A percentile compares a stretch with the other conserved stretches of the same genome.
Conservation (phyloP, 2,888 invertebrate species). For the Prenolepis imparis region DNA sequence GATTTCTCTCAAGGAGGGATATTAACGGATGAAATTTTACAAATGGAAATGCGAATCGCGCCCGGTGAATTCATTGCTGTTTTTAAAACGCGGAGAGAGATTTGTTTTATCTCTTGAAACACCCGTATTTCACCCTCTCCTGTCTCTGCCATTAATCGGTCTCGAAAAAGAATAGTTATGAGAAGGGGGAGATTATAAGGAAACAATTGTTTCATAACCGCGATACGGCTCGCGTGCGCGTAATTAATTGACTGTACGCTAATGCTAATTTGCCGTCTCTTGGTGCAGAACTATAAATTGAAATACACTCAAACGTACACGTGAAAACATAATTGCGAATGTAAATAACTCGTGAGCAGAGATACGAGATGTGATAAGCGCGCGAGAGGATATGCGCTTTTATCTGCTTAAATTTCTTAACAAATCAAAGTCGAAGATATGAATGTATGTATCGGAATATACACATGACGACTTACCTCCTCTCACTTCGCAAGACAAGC, state of each 20-base stretch:
- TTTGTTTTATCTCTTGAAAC: slow-evolving; percentile 11
- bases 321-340: not conserved
- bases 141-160: slow-evolving; percentile 16
- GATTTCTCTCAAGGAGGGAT: slow-evolving; percentile 30
- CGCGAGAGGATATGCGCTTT: no score
- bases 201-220: not conserved
- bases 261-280: slow-evolving; percentile 16
- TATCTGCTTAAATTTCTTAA: slow-evolving; percentile 22
- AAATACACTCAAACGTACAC: not conserved
- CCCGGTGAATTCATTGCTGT: slow-evolving; percentile 20
- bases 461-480: slow-evolving; percentile 84
- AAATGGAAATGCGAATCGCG: slow-evolving; percentile 7
- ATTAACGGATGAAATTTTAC: slow-evolving; percentile 32
- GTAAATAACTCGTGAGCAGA: slow-evolving; percentile 14
- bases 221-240: not conserved
- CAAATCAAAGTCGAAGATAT: not conserved
- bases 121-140: not conserved
- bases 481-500: slow-evolving; percentile 87
- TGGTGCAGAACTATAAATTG: not conserved
- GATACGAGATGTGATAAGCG: not conserved
- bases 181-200: slow-evolving; percentile 12
- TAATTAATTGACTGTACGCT: slow-evolving; percentile 32
- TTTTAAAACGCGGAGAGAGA: slow-evolving; percentile 15
- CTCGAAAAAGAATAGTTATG: not conserved
- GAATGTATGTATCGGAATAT: not conserved